Base-by-base conservation (phyloP, 2,888 invertebrate species). In the Dendrolimus pini region DNA sequence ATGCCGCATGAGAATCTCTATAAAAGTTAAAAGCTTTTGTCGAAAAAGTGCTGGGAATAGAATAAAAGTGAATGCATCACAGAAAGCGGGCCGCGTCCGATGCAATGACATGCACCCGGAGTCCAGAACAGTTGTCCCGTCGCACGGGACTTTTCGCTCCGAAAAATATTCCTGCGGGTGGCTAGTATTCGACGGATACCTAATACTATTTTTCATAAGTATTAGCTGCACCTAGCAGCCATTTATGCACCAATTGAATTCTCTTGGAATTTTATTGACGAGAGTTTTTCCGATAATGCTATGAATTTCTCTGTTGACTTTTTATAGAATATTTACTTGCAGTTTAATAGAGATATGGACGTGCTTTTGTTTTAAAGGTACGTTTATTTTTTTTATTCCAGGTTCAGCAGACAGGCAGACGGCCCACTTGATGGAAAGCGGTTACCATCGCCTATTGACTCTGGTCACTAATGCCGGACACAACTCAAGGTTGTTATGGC, bases 1-100 rank as follows among this genome's bases (percentile, higher is more conserved):
- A 80, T 78, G 72, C 73, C 74, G 74, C 80, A 81, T 77, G 77
- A 78, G 77, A 76, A 79, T 75, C 76, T 77, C 74, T 74, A 83
- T 82, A 82, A 87, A 87, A 83, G 84, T 85, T 88, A 87, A 89
- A 87, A 88, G 88, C 86, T 85, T 86, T 86, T 76, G 79, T 77
- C 71, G 71, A 84, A 89, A 88, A 83, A 83, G 70, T 75, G 71
- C 70, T 65, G 65, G 64, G 69, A 73, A 77, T 77, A 78, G 83
- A 85, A 83, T 82, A 82, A 81, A 81, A 80, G 74, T 75, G 76
- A 69, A 74, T 75, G 79, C 79, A 77, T 74, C 75, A 77, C 72
- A 80, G 78, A 85, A 83, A 83, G 79, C 80, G 74, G 70, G 66
- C 30, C 68, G 69, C 73, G 75, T 72, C 74, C 74, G 78, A 82